Evolutionary conservation across 2,797 vertebrate species (phyloP), one percentile per base, ranked within the genome.

Genomic region (Phataginus tricuspis): DNA sequence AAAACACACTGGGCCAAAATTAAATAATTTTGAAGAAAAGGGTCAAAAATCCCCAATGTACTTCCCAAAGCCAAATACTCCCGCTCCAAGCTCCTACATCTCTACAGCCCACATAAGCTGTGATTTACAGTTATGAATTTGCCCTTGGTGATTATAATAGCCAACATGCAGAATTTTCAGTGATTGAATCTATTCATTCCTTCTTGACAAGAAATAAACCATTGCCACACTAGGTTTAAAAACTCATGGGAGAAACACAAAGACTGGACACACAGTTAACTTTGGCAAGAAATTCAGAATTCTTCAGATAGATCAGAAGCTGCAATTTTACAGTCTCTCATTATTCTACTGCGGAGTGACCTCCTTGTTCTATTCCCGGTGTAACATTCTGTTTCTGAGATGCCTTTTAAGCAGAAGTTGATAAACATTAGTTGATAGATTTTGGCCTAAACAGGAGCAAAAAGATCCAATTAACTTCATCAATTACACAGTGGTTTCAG

Each of bases 151-250:
- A 34, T 66, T 75, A 69, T 34, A 55, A 71, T 0, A 7, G 21
- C 31, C 69, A 71, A 45, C 23, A 19, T 0, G 23, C 61, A 80
- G 23, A 64, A 85, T 69, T 95, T 64, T 90, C 29, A 82, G 42
- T 39, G 82, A 27, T 19, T 29, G 9, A 57, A 51, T 68, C 21
- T 90, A 13, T 53, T 75, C 49, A n/a, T 69, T 90, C n/a, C 85
- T 95, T 92, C 68, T 95, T 9, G 23, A 64, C 92, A 95, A 71
- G 34, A 93, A 96, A 68, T 49, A n/a, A 92, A n/a, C 31, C 31
- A 78, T 42, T 45, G 39, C 12, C 12, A 16, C 13, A n/a, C 45
- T 74, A 75, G n/a, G 16, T 66, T 59, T 42, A 15, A 59, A 34
- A 27, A 29, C 45, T 12, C 45, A 45, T 45, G 4, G 37, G 15